Evolutionary conservation across 2,113 vertebrate species (phyloP).

Genomic region (Chloropsis hardwickii): DNA sequence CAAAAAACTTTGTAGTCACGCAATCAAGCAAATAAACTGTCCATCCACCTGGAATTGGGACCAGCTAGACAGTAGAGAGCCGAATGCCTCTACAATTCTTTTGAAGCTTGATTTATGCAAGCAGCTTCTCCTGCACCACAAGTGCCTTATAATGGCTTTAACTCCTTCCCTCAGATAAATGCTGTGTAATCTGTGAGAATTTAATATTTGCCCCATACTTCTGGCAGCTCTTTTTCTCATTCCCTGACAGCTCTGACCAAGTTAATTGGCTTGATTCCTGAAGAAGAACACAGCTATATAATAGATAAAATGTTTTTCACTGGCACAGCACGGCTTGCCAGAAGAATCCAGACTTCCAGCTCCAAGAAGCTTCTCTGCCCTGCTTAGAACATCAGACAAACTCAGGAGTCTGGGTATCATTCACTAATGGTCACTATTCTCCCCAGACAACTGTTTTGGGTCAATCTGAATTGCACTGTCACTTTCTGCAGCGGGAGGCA

Average conservation of each 20-base stretch:
- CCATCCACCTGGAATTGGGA: neutral
- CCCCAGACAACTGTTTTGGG: neutral
- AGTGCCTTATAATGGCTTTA: neutral
- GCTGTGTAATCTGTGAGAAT: neutral
- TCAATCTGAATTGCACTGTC: neutral
- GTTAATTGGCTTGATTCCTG: neutral
- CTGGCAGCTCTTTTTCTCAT: neutral
- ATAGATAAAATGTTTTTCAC: neutral
- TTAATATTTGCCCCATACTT: neutral
- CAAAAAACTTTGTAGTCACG: neutral
- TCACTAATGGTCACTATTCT: neutral
- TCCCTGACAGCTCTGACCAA: neutral
- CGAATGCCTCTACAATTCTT: neutral
- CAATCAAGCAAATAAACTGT: neutral
- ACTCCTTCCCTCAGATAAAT: neutral
- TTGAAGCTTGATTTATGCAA: neutral
- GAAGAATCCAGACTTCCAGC: neutral
- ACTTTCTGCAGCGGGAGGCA: neutral
- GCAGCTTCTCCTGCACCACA: neutral
- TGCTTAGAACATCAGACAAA: neutral
- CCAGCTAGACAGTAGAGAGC: neutral
- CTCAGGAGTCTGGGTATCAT: neutral
- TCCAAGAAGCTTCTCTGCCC: neutral
- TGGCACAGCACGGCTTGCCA: neutral
- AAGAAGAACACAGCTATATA: neutral